These are phyloP conservation scores for Standfussiana lucernea DNA, from an alignment of 2,888 invertebrate genomes.

Conservation along the genomic window DNA sequence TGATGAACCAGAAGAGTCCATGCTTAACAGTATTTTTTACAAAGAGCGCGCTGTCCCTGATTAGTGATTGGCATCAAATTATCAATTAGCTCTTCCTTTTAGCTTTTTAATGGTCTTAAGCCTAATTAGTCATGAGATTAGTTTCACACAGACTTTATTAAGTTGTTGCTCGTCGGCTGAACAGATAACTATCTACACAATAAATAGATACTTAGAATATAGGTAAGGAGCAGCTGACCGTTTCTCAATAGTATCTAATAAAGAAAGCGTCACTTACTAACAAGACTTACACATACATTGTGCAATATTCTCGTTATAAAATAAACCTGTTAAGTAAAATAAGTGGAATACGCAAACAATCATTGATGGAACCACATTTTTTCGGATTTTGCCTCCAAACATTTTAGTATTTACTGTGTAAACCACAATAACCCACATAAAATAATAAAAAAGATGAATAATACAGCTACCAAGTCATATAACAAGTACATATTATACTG, in stretches of 20 bases:
- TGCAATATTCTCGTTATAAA: constrained; percentile 60
- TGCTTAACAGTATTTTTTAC: background rate
- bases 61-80: constrained; percentile 41
- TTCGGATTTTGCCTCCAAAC: constrained; percentile 6
- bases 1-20: background rate
- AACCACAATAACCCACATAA: background rate
- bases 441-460: constrained; percentile 1
- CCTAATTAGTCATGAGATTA: constrained; percentile 38
- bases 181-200: background rate
- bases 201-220: background rate
- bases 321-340: constrained; percentile 40
- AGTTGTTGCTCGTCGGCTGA: background rate
- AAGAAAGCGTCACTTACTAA: constrained; percentile 68
- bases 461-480: no score
- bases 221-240: constrained; percentile 36
- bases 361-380: constrained; percentile 26
- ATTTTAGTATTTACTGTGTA: background rate
- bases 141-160: constrained; percentile 13
- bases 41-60: background rate
- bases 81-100: constrained; percentile 49
- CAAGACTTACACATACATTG: constrained; percentile 65
- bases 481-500: background rate
- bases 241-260: constrained; percentile 61
- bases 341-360: constrained; percentile 33
- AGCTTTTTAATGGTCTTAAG: constrained; percentile 27